Evolutionary conservation across 2,888 invertebrate species (phyloP).

Genomic region (Trissolcus brochymenae): DNA sequence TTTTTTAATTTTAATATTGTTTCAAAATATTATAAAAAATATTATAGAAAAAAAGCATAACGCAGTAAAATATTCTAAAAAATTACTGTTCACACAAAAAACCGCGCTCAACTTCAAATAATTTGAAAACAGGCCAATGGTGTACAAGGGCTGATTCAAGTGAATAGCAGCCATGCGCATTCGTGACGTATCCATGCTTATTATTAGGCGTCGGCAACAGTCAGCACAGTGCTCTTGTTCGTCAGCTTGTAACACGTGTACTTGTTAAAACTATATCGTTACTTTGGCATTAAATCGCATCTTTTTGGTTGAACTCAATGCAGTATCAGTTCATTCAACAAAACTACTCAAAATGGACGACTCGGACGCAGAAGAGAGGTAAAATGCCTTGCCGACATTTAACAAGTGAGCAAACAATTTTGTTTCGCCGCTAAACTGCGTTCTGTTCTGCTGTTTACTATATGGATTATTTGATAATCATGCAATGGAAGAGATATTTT

Average conservation of each 20-base stretch:
- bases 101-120: no score
- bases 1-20: no score
- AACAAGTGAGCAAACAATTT: slow-evolving; percentile 9
- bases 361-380: slow-evolving; percentile 37
- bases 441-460: neutral
- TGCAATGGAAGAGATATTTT: neutral
- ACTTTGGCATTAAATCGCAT: slow-evolving; percentile 8
- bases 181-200: slow-evolving; percentile 42
- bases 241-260: slow-evolving; percentile 29
- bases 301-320: slow-evolving; percentile 4
- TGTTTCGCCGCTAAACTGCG: neutral
- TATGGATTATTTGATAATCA: no score
- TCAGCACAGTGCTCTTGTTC: slow-evolving; percentile 33
- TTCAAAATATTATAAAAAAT: no score
- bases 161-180: slow-evolving; percentile 47
- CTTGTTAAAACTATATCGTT: slow-evolving; percentile 15
- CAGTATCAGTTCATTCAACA: neutral
- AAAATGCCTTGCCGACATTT: slow-evolving; percentile 12
- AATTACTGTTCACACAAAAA: no score
- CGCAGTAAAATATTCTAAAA: no score
- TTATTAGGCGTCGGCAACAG: slow-evolving; percentile 54
- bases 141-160: slow-evolving; percentile 32
- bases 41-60: no score
- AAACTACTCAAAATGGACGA: slow-evolving; percentile 27
- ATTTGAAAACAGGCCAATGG: slow-evolving; percentile 22